These are phyloP conservation scores for Eledona agricola DNA, from an alignment of 2,888 invertebrate genomes.

Conservation along the genomic window DNA sequence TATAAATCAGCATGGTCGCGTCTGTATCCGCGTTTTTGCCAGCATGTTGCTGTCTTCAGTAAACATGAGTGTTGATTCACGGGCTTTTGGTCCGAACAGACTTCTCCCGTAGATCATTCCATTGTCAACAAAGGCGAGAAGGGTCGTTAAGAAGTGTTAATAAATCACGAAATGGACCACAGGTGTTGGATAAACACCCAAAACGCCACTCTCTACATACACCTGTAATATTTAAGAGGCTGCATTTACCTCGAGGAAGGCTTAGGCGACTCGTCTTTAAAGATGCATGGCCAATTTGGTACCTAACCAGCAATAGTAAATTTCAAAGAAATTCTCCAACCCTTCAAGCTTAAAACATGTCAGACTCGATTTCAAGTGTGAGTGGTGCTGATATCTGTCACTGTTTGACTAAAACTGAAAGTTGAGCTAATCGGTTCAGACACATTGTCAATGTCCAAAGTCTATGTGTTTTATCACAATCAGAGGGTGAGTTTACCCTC, in stretches of 20 bases:
- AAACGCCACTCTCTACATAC: constrained; percentile 42
- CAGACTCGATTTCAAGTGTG: too few relatives aligned
- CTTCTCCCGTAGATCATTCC: constrained; percentile 45
- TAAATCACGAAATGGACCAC: constrained; percentile 55
- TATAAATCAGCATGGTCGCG: constrained; percentile 47
- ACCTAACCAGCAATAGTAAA: constrained; percentile 21
- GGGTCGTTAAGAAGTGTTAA: constrained; percentile 50
- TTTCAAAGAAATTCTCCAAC: too few relatives aligned
- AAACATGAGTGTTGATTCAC: constrained; percentile 52
- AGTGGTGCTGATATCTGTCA: too few relatives aligned
- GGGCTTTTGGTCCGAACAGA: constrained; percentile 44
- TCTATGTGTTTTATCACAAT: constrained; percentile 33
- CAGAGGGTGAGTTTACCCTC: constrained; percentile 39
- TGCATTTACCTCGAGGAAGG: constrained; percentile 29
- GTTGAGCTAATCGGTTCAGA: constrained; percentile 17
- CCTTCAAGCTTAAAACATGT: too few relatives aligned
- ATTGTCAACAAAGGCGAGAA: constrained; percentile 43
- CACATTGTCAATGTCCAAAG: constrained; percentile 32
- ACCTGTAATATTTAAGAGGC: constrained; percentile 49
- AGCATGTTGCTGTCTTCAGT: constrained; percentile 42
- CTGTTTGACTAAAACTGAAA: not conserved
- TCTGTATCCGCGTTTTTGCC: constrained; percentile 44
- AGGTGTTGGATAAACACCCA: constrained; percentile 50
- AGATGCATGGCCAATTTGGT: constrained; percentile 32
- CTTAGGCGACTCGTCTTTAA: constrained; percentile 19